phyloP scores from a whole-genome alignment of 1,140 invertebrate genomes.

The Zaprionus nigranus region DNA sequence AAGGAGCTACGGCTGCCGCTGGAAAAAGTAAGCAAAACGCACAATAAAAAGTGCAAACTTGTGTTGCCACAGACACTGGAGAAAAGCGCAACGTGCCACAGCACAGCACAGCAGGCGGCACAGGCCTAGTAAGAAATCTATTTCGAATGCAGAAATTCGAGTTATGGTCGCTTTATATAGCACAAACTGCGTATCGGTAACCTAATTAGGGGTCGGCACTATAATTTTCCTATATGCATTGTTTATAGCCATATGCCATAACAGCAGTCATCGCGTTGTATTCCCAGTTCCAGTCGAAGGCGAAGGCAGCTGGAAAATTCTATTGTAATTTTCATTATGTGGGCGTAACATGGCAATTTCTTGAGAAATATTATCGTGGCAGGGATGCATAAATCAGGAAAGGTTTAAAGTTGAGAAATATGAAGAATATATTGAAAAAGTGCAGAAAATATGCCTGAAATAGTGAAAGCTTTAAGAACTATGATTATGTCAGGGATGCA shows the following conservation, averaged over 20 bases:
- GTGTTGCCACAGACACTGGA: conserved; percentile 19
- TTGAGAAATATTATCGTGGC: background rate
- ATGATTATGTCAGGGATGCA: too few species aligned
- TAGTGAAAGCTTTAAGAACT: too few species aligned
- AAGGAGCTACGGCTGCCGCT: conserved; percentile 47
- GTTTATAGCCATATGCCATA: conserved; percentile 25
- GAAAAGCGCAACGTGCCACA: conserved; percentile 5
- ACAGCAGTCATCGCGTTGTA: conserved; percentile 27
- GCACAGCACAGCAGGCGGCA: conserved; percentile 13
- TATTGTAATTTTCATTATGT: conserved; percentile 15
- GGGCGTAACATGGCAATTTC: conserved; percentile 22
- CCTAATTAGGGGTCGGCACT: conserved; percentile 26
- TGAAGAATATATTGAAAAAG: background rate
- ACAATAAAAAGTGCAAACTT: conserved; percentile 60
- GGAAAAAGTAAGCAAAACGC: conserved; percentile 69
- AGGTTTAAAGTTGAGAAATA: background rate
- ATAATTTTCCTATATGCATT: conserved; percentile 37
- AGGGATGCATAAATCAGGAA: conserved; percentile 1
- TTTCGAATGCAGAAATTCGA: conserved; percentile 14
- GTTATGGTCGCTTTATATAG: conserved; percentile 31
- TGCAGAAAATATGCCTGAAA: background rate
- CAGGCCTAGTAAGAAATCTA: background rate
- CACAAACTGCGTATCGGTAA: conserved; percentile 31
- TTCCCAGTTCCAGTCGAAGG: background rate
- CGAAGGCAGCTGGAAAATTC: conserved; percentile 24